Conservation (phyloP, 1,140 invertebrate species). For the Listronotus bonariensis region DNA sequence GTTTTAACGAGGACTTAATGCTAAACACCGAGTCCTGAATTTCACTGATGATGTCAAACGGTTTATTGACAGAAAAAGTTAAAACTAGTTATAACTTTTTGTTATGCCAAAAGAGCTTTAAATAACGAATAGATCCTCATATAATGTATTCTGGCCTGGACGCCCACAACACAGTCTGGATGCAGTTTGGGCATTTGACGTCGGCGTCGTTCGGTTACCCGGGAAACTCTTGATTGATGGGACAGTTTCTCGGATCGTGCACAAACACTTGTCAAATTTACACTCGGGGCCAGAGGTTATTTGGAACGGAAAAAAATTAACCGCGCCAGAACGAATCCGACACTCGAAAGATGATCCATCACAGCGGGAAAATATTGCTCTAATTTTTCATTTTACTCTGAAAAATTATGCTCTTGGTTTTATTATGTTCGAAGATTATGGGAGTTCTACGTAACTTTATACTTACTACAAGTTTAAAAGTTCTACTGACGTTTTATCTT, state of each 20-base stretch:
- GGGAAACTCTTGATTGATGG: slow-evolving; percentile 51
- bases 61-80: no score
- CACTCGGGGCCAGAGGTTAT: slow-evolving; percentile 20
- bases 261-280: slow-evolving; percentile 51
- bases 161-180: slow-evolving; percentile 2
- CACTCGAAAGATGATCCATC: slow-evolving; percentile 19
- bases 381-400: slow-evolving; percentile 5
- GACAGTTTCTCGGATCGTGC: slow-evolving; percentile 43
- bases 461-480: no score
- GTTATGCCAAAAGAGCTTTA: no score
- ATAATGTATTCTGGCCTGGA: slow-evolving; percentile 3
- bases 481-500: neutral
- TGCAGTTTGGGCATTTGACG: slow-evolving; percentile 48
- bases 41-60: no score
- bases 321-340: slow-evolving; percentile 9
- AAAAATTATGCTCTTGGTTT: neutral
- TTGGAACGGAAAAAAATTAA: slow-evolving; percentile 21
- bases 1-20: no score
- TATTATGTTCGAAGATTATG: no score
- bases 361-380: slow-evolving; percentile 10
- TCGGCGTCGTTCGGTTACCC: slow-evolving; percentile 47
- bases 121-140: neutral
- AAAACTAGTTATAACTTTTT: no score
- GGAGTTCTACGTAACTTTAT: no score
- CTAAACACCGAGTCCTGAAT: no score